These are phyloP conservation scores for Amphiduros pacificus DNA, from an alignment of 2,888 invertebrate genomes.

Conservation along the genomic window DNA sequence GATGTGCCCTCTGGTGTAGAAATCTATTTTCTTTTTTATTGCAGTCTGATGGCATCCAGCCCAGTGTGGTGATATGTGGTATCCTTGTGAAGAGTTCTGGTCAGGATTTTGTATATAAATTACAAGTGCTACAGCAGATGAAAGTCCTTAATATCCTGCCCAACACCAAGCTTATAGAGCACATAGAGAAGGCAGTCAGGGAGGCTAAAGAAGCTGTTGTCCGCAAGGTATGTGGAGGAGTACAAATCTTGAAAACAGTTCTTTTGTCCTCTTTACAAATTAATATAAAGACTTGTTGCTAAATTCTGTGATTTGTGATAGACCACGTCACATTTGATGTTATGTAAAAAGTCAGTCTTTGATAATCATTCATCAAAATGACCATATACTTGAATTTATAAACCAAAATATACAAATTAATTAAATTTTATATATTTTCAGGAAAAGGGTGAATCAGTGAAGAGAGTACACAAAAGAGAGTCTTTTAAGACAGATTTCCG, in stretches of 20 bases:
- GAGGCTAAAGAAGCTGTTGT: slow-evolving; percentile 65
- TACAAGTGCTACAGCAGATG: slow-evolving; percentile 71
- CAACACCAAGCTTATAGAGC: slow-evolving; percentile 67
- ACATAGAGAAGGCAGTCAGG: slow-evolving; percentile 69
- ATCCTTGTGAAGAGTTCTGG: slow-evolving; percentile 69
- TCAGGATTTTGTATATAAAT: slow-evolving; percentile 70
- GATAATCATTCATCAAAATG: not conserved
- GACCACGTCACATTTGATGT: too few species aligned
- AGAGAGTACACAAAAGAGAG: not conserved
- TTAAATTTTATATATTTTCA: too few species aligned
- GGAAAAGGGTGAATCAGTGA: slow-evolving; percentile 32
- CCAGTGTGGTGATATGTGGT: slow-evolving; percentile 75
- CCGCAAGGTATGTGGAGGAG: slow-evolving; percentile 47
- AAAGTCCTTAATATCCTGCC: slow-evolving; percentile 68
- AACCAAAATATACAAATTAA: too few species aligned
- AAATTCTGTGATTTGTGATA: too few species aligned
- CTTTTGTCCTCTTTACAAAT: too few species aligned
- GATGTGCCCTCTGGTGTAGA: not conserved
- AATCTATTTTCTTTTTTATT: slow-evolving; percentile 19
- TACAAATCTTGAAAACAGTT: too few species aligned
- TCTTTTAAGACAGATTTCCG: slow-evolving; percentile 28
- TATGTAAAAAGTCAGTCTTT: too few species aligned
- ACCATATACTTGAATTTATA: too few species aligned
- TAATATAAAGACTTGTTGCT: too few species aligned
- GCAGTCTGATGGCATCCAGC: slow-evolving; percentile 64